Percentiles rank a stretch among this genome's conserved stretches.
Evolutionary conservation across 2,797 vertebrate genomes (phyloP).

Genomic region (Pseudochirops corinnae): DNA sequence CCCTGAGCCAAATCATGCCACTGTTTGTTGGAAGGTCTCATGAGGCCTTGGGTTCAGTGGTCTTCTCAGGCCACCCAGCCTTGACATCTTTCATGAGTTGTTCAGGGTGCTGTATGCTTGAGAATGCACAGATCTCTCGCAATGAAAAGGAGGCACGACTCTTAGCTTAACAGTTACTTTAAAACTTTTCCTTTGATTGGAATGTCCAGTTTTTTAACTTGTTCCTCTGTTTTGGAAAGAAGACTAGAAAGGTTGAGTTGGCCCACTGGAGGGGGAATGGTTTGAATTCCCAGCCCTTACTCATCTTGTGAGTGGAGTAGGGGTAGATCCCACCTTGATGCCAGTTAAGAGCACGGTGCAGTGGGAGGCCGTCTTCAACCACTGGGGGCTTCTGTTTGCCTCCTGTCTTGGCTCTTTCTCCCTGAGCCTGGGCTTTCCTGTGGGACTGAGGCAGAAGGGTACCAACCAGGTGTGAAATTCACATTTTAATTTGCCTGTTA

Average conservation of each 20-base stretch:
- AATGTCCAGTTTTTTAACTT: neutral
- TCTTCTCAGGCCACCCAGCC: neutral
- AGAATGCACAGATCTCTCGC: neutral
- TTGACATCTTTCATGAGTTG: neutral
- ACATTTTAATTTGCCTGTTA: conserved; percentile 51
- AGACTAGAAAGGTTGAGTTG: neutral
- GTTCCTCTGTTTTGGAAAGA: neutral
- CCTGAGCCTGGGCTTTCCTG: conserved; percentile 42
- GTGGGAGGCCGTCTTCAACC: neutral
- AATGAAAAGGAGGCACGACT: neutral
- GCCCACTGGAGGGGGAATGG: neutral
- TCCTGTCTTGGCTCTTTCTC: conserved; percentile 29
- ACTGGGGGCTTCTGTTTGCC: conserved; percentile 8
- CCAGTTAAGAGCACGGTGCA: neutral
- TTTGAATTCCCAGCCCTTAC: conserved; percentile 22
- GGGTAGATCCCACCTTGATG: neutral
- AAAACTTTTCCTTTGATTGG: neutral
- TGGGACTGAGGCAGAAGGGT: conserved; percentile 46
- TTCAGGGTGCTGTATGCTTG: neutral
- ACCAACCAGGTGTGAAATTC: neutral
- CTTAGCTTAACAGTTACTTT: neutral
- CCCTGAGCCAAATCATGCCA: too few relatives aligned
- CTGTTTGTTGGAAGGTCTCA: too few relatives aligned
- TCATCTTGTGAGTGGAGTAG: conserved; percentile 19
- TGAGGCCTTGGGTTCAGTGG: neutral